Percentiles rank a stretch among this genome's conserved stretches.
Evolutionary conservation across 2,888 invertebrate genomes (phyloP).

Genomic region (Erannis defoliaria): DNA sequence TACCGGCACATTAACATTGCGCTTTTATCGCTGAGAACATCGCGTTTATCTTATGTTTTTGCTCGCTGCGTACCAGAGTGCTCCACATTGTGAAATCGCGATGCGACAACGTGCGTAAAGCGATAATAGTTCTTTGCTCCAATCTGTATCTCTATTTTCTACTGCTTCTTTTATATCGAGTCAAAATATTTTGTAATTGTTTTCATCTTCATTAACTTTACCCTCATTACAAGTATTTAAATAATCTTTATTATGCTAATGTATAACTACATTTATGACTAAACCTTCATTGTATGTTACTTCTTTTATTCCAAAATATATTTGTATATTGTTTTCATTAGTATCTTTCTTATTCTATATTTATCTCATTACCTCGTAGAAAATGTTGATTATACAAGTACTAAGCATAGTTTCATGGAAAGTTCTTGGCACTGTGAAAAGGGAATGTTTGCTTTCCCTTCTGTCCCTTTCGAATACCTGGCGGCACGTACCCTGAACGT

Average conservation of each 20-base stretch:
- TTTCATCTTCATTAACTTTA: neutral
- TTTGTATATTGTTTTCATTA: no score
- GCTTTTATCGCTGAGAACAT: conserved; percentile 58
- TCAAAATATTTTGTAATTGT: neutral
- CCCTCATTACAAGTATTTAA: neutral
- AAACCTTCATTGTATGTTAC: no score
- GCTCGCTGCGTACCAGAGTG: conserved; percentile 54
- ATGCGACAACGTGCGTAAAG: conserved; percentile 40
- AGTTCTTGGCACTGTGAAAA: conserved; percentile 50
- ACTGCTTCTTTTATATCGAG: neutral
- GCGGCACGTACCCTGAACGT: conserved; percentile 50
- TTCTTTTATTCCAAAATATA: no score
- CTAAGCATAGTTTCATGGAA: conserved; percentile 40
- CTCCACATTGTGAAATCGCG: conserved; percentile 55
- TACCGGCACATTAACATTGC: conserved; percentile 50
- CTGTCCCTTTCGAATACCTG: conserved; percentile 61
- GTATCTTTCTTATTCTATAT: no score
- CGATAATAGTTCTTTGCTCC: conserved; percentile 45
- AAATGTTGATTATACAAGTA: conserved; percentile 25
- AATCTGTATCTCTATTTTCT: conserved; percentile 15
- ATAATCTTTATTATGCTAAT: no score
- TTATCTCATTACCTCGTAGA: neutral
- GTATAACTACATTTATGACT: no score
- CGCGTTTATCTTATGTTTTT: conserved; percentile 61
- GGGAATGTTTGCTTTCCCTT: conserved; percentile 60